Base-by-base conservation (phyloP, 2,113 vertebrate species). In the Ancistrus triradiatus region DNA sequence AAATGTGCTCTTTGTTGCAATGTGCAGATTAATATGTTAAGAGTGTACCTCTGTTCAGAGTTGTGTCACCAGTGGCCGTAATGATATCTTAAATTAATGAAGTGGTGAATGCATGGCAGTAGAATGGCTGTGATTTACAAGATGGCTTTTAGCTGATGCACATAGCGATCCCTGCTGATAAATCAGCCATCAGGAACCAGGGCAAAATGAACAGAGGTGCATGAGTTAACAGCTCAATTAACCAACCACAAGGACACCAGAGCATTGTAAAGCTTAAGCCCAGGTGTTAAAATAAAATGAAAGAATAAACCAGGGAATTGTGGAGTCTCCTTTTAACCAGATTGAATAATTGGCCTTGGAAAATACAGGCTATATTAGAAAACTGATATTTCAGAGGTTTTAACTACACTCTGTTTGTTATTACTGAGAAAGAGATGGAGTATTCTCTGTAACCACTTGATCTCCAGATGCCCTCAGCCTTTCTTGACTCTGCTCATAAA, bases 1-100 rank as follows among this genome's bases (percentile, higher is more conserved):
- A 88, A 86, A 63, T 59, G 86, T 83, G 87, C 85, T 87, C 81
- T 87, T 85, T 89, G 89, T 90, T 90, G 86, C 81, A 79, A 82
- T 80, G 72, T 42, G 64, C 64, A 68, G 73, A 75, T 90, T 90
- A 90, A 91, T 91, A 91, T 91, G 88, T 91, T 91, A 90, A 90
- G 87, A 86, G 84, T 90, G 89, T 91, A 91, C 88, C 89, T 90
- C 90, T 90, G 90, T 91, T 92, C 88, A 90, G 90, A 92, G 90
- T 91, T 90, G 91, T 89, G 90, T 89, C 88, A 91, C 87, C 86
- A 87, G 86, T 85, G 84, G 89, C 88, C 89, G 87, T 91, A 90
- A 91, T 90, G 90, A 90, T 92, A 88, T 92, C 91, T 91, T 91
- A 91, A 91, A 92, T 93, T 91, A 93, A 92, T 93, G 91, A 92